phyloP scores from a whole-genome alignment of 2,113 vertebrate species.

The Lamprologus sp. region DNA sequence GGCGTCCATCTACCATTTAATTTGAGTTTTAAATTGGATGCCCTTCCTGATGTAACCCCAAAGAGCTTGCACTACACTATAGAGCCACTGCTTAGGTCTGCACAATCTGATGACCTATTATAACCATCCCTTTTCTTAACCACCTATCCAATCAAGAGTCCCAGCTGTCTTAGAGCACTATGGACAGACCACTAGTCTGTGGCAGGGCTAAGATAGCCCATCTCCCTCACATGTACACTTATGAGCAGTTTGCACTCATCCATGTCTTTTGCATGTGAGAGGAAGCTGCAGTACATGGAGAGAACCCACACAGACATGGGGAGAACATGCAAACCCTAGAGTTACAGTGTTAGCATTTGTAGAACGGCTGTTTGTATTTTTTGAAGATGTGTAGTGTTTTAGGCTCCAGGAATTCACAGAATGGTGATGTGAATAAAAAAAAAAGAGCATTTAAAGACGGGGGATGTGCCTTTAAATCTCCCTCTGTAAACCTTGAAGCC shows the following conservation, averaged over 20 bases:
- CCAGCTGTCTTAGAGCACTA: not conserved
- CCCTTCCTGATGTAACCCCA: not conserved
- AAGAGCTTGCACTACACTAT: not conserved
- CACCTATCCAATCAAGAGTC: not conserved
- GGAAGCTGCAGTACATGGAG: not conserved
- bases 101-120: not conserved
- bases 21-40: not conserved
- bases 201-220: not conserved
- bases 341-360: not conserved
- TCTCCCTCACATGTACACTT: not conserved
- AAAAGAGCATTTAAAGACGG: not conserved
- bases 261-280: not conserved
- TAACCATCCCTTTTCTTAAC: not conserved
- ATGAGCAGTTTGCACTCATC: not conserved
- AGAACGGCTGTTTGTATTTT: not conserved
- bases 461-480: not conserved
- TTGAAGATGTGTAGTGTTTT: not conserved
- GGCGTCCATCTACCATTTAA: not conserved
- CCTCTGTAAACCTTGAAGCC: not conserved
- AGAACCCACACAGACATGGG: not conserved
- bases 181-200: not conserved
- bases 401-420: not conserved
- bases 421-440: not conserved
- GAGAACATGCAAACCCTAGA: not conserved
- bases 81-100: not conserved